Conservation (phyloP, 2,113 vertebrate genomes). For the Eulacestoma nigropectus region DNA sequence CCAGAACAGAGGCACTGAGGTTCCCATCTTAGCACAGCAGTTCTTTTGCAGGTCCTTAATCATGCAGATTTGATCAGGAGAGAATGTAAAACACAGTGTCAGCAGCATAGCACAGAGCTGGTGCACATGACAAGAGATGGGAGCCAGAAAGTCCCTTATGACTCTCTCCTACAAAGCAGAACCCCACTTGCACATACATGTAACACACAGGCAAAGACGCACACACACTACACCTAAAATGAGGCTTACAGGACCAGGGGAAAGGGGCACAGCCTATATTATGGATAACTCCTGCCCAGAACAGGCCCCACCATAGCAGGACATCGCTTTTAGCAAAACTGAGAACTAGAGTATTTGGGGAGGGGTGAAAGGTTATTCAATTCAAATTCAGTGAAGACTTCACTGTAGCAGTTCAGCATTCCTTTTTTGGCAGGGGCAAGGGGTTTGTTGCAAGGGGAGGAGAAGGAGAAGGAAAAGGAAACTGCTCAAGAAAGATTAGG, state of each 20-base stretch:
- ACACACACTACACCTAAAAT: background rate
- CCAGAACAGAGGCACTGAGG: background rate
- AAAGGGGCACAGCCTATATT: background rate
- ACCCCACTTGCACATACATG: background rate
- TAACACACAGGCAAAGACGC: background rate
- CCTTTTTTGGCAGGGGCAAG: background rate
- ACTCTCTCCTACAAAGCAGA: background rate
- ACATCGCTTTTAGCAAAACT: background rate
- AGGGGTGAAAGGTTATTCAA: background rate
- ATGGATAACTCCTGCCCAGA: background rate
- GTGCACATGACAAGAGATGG: background rate
- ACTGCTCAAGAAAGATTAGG: background rate
- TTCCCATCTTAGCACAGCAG: background rate
- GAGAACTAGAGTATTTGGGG: background rate
- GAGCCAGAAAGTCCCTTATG: fast-evolving
- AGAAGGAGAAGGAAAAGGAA: background rate
- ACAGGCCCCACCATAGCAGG: background rate
- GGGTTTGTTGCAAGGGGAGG: background rate
- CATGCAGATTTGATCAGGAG: background rate
- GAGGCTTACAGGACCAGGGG: fast-evolving
- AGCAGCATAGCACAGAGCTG: background rate
- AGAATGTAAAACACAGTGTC: background rate
- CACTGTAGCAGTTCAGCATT: background rate
- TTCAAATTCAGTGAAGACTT: background rate
- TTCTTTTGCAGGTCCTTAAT: background rate